These are phyloP conservation scores for Trichogramma evanescens DNA, from an alignment of 2,888 invertebrate species.

Conservation along the genomic window DNA sequence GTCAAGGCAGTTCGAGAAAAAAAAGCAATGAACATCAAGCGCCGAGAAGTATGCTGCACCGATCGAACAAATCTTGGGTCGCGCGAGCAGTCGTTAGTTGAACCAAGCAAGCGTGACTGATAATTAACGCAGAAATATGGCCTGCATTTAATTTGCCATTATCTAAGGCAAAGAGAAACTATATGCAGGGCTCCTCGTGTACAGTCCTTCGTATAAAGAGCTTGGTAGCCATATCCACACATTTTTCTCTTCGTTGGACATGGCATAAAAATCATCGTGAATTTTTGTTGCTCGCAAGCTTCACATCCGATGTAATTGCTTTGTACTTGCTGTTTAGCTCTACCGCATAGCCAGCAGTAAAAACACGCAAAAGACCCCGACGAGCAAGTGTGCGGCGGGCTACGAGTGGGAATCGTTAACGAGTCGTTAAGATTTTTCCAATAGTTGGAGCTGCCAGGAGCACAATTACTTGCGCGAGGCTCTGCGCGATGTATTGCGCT, in stretches of 20 bases:
- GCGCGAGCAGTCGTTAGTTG: slow-evolving; percentile 6
- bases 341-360: too few relatives aligned
- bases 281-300: not conserved
- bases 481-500: not conserved
- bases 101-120: slow-evolving; percentile 14
- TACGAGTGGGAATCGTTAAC: slow-evolving; percentile 5
- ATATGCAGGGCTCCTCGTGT: too few relatives aligned
- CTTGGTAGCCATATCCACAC: too few relatives aligned
- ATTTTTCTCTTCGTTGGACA: too few relatives aligned
- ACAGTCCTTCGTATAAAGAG: too few relatives aligned
- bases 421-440: slow-evolving; percentile 17
- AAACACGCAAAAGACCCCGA: too few relatives aligned
- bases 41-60: not conserved
- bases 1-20: not conserved
- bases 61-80: slow-evolving; percentile 13
- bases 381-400: too few relatives aligned
- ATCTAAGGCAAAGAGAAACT: slow-evolving; percentile 4
- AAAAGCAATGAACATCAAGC: slow-evolving; percentile 5
- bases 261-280: slow-evolving; percentile 6
- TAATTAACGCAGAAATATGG: slow-evolving; percentile 29
- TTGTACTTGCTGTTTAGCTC: too few relatives aligned
- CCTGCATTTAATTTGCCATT: slow-evolving; percentile 29
- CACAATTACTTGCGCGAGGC: too few relatives aligned
- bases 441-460: slow-evolving; percentile 4
- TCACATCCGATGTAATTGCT: too few relatives aligned